A percentile compares a stretch with the other conserved stretches of the same genome.
Evolutionary conservation across 2,113 vertebrate genomes (phyloP).

Genomic region (Lamprologus callipterus): DNA sequence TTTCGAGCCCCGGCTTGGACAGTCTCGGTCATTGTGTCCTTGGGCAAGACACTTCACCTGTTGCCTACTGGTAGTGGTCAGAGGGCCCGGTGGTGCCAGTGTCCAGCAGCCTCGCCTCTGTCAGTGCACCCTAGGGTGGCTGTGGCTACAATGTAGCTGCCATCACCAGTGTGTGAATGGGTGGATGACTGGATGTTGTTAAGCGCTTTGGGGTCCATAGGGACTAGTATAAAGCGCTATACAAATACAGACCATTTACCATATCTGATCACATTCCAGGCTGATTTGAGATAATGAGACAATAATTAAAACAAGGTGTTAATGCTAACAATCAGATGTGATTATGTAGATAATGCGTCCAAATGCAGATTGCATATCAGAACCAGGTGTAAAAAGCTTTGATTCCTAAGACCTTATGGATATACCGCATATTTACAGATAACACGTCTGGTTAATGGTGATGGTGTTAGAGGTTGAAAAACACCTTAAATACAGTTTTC

Average conservation of each 20-base stretch:
- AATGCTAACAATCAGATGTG: not conserved
- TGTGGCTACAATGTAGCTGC: not conserved
- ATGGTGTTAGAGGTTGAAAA: not conserved
- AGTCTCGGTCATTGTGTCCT: not conserved
- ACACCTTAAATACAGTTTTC: not conserved
- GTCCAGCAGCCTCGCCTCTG: not conserved
- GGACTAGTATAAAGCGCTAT: not conserved
- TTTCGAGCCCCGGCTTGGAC: not conserved
- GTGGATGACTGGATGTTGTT: too few relatives aligned
- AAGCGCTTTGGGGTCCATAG: not conserved
- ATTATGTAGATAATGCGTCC: not conserved
- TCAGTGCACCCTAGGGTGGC: not conserved
- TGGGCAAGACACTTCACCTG: not conserved
- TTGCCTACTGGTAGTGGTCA: not conserved
- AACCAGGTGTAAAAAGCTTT: not conserved
- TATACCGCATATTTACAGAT: not conserved
- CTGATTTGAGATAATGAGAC: not conserved
- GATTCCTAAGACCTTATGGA: not conserved
- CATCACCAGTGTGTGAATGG: too few relatives aligned
- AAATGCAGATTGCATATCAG: not conserved
- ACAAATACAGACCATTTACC: not conserved
- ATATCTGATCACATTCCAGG: not conserved
- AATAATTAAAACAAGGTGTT: not conserved
- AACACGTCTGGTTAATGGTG: not conserved
- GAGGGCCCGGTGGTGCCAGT: not conserved